Percentiles rank a stretch among this genome's conserved stretches.
phyloP scores from a whole-genome alignment of 2,113 vertebrate species.

The Dipodomys ordii region DNA sequence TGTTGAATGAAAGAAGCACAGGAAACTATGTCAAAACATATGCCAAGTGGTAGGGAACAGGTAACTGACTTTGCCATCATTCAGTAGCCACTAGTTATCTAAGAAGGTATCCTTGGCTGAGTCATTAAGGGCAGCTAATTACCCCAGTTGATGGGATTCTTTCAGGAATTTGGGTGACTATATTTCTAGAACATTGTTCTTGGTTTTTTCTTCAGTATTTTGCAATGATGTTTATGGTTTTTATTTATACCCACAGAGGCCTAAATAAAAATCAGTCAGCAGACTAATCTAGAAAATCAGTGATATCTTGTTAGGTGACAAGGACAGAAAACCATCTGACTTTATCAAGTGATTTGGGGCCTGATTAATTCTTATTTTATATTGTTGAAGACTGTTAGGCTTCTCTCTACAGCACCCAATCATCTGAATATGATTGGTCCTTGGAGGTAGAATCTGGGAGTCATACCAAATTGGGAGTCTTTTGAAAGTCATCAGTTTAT shows the following conservation, averaged over 20 bases:
- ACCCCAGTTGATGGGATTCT: not conserved
- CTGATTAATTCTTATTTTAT: not conserved
- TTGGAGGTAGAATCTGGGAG: not conserved
- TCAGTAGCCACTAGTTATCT: not conserved
- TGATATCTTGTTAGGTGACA: not conserved
- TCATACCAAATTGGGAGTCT: not conserved
- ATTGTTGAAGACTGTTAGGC: not conserved
- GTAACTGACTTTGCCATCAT: not conserved
- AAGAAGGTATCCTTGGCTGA: not conserved
- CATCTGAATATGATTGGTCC: not conserved
- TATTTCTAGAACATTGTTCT: conserved; percentile 12
- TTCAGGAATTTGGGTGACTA: conserved; percentile 19
- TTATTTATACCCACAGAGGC: not conserved
- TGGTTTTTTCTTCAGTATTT: not conserved
- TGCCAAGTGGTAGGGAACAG: not conserved
- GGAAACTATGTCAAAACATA: not conserved
- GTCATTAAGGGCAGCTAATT: not conserved
- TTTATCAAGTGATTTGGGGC: not conserved
- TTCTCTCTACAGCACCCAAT: not conserved
- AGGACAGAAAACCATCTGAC: not conserved
- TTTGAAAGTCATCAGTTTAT: not conserved
- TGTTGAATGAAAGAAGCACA: not conserved
- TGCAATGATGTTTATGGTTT: not conserved
- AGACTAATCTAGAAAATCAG: not conserved
- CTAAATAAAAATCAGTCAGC: not conserved